phyloP scores from a whole-genome alignment of 1,140 invertebrate genomes.

The Idris sp. region DNA sequence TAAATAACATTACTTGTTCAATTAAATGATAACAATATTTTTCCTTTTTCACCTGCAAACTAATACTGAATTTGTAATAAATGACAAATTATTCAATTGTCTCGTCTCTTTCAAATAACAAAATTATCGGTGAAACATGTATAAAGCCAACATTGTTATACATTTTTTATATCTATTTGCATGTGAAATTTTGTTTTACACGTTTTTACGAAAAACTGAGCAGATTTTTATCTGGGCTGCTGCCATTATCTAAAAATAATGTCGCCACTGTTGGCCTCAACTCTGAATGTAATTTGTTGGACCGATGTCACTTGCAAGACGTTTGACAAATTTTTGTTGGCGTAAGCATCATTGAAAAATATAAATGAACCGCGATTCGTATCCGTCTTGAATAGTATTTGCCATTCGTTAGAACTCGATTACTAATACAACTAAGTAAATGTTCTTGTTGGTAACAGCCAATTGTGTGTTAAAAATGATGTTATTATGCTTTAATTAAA shows the following conservation, averaged over 20 bases:
- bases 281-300: slow-evolving; percentile 44
- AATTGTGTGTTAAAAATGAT: slow-evolving; percentile 41
- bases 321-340: slow-evolving; percentile 56
- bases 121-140: too few species aligned
- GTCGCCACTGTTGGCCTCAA: slow-evolving; percentile 16
- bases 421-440: slow-evolving; percentile 25
- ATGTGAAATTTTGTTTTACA: neutral
- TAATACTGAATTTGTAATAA: too few species aligned
- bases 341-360: slow-evolving; percentile 54
- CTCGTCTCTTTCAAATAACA: too few species aligned
- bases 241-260: slow-evolving; percentile 41
- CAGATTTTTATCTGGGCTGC: slow-evolving; percentile 25
- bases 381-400: slow-evolving; percentile 40
- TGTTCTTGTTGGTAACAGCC: slow-evolving; percentile 49
- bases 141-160: too few species aligned
- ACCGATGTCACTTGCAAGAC: slow-evolving; percentile 34
- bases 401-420: slow-evolving; percentile 34
- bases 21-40: too few species aligned
- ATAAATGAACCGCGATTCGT: slow-evolving; percentile 50
- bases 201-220: too few species aligned
- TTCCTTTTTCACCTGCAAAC: too few species aligned
- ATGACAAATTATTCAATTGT: too few species aligned
- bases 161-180: too few species aligned
- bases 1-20: too few species aligned
- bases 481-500: too few species aligned